Conservation (phyloP, 1,140 invertebrate genomes). For the Drosophila sproati region DNA sequence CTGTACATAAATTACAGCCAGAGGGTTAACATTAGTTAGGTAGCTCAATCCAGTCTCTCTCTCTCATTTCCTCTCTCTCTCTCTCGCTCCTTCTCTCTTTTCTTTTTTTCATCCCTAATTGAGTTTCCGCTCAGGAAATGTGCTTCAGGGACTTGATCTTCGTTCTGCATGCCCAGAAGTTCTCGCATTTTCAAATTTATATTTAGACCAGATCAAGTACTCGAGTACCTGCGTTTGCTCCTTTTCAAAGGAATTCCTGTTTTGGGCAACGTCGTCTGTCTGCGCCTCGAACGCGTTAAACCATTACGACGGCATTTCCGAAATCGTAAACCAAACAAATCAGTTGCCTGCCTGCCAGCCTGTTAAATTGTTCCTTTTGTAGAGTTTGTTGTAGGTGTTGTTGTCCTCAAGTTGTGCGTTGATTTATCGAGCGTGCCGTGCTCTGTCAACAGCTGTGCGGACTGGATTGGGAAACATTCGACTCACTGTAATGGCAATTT, state of each 20-base stretch:
- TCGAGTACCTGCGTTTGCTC: constrained; percentile 28
- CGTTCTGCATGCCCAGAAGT: constrained; percentile 26
- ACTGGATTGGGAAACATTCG: constrained; percentile 30
- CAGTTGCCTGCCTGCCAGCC: constrained; percentile 25
- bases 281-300: constrained; percentile 48
- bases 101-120: constrained; percentile 32
- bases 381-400: constrained; percentile 9
- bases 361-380: constrained; percentile 1
- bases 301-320: constrained; percentile 68
- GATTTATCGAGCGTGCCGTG: constrained; percentile 66
- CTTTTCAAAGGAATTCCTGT: constrained; percentile 41
- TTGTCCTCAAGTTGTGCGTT: constrained; percentile 47
- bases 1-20: constrained; percentile 25
- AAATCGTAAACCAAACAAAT: constrained; percentile 65
- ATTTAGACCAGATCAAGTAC: constrained; percentile 8
- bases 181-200: constrained; percentile 5
- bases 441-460: constrained; percentile 48
- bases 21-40: constrained; percentile 21
- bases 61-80: constrained; percentile 5
- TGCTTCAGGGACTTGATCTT: constrained; percentile 56
- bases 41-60: constrained; percentile 17
- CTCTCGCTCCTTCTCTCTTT: background rate
- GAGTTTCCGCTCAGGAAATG: constrained; percentile 49
- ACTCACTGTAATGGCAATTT: constrained; percentile 14
- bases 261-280: constrained; percentile 9